These are phyloP conservation scores for Daboia siamensis DNA, from an alignment of 2,113 vertebrate genomes.

Conservation along the genomic window DNA sequence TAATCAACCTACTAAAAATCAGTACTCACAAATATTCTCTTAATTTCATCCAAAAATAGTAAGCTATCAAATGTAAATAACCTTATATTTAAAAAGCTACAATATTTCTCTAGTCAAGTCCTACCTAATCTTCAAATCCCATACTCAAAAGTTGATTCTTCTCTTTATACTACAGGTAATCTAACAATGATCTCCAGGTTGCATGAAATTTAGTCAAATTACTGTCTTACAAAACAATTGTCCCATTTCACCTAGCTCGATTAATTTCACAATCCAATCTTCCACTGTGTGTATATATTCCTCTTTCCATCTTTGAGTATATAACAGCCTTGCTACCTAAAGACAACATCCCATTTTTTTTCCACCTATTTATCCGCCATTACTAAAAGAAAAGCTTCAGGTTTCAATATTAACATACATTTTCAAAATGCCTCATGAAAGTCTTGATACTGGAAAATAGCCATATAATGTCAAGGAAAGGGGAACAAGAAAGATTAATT, in stretches of 20 bases:
- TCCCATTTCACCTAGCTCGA: neutral
- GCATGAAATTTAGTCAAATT: neutral
- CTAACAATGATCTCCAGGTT: neutral
- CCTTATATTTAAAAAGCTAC: neutral
- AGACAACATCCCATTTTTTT: neutral
- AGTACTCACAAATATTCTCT: neutral
- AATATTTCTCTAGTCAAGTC: neutral
- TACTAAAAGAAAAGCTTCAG: neutral
- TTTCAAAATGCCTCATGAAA: neutral
- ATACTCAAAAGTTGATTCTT: neutral
- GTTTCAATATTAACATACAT: neutral
- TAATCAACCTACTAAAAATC: neutral
- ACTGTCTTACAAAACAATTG: neutral
- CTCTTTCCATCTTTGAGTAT: neutral
- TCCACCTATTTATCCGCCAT: neutral
- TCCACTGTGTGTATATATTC: neutral
- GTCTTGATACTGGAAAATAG: neutral
- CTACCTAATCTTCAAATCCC: neutral
- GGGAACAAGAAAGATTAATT: neutral
- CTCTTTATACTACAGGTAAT: neutral
- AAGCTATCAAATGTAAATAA: neutral
- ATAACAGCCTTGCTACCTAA: neutral
- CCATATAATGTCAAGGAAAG: neutral
- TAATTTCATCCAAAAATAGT: neutral
- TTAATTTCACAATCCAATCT: neutral